phyloP scores from a whole-genome alignment of 2,797 vertebrate genomes.

The Chloroceryle inda region DNA sequence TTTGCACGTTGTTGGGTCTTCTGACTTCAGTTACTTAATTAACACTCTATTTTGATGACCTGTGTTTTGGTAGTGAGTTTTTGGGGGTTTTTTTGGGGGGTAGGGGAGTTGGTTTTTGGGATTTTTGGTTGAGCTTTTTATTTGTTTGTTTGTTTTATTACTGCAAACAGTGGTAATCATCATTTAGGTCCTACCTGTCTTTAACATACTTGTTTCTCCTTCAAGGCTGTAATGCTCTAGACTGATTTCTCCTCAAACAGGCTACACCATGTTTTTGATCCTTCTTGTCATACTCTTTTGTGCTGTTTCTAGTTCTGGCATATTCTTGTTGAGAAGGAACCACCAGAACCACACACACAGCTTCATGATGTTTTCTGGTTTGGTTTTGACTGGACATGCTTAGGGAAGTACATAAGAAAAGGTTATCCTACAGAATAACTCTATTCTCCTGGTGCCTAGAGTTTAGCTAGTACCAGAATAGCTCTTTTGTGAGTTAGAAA shows the following conservation, averaged over 20 bases:
- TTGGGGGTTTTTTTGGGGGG: background rate
- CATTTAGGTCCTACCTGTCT: background rate
- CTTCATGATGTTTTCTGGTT: background rate
- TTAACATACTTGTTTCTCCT: background rate
- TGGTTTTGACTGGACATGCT: background rate
- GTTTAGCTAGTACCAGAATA: background rate
- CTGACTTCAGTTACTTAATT: background rate
- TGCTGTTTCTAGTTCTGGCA: background rate
- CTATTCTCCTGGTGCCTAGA: background rate
- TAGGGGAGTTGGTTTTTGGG: too few relatives aligned
- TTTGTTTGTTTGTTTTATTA: background rate
- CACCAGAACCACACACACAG: background rate
- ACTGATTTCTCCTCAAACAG: background rate
- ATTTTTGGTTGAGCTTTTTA: too few relatives aligned
- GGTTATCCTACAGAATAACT: background rate
- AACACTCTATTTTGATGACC: background rate
- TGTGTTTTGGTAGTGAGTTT: too few relatives aligned
- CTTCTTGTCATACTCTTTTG: background rate
- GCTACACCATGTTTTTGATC: background rate
- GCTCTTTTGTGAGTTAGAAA: background rate
- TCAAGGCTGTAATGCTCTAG: background rate
- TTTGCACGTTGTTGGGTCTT: too few relatives aligned
- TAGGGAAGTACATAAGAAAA: background rate
- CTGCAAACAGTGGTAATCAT: background rate
- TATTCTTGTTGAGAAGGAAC: background rate